phyloP scores from a whole-genome alignment of 2,113 vertebrate genomes.

The Scytalopus superciliaris region DNA sequence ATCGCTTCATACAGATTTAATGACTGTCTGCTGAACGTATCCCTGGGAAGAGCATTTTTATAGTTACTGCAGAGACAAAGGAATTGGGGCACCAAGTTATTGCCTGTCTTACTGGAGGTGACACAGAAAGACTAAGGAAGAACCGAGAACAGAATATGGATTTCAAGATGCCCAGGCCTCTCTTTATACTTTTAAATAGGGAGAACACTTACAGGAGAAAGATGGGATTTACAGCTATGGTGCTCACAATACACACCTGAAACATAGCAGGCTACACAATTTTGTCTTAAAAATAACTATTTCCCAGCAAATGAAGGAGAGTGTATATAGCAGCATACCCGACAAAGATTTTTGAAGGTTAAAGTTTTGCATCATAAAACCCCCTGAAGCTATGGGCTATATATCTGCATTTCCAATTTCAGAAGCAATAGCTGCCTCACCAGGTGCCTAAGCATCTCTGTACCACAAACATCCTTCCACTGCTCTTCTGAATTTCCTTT shows the following conservation, averaged over 20 bases:
- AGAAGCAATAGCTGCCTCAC: neutral
- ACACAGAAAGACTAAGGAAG: neutral
- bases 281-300: neutral
- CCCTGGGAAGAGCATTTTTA: neutral
- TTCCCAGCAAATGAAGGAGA: neutral
- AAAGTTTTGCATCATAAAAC: neutral
- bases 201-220: neutral
- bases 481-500: neutral
- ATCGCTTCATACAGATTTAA: neutral
- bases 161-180: neutral
- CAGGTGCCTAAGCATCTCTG: neutral
- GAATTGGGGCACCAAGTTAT: neutral
- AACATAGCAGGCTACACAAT: neutral
- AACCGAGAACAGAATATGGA: neutral
- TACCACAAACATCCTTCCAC: neutral
- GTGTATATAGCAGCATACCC: neutral
- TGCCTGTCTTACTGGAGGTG: neutral
- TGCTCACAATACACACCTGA: neutral
- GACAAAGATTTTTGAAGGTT: neutral
- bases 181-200: neutral
- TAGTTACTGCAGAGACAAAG: neutral
- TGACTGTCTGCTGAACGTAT: neutral
- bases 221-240: neutral
- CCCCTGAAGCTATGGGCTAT: neutral
- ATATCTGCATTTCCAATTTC: neutral